Percentiles rank a stretch among this genome's conserved stretches.
These are phyloP conservation scores for Entomyzon cyanotis DNA, from an alignment of 2,113 vertebrate species.

Conservation along the genomic window DNA sequence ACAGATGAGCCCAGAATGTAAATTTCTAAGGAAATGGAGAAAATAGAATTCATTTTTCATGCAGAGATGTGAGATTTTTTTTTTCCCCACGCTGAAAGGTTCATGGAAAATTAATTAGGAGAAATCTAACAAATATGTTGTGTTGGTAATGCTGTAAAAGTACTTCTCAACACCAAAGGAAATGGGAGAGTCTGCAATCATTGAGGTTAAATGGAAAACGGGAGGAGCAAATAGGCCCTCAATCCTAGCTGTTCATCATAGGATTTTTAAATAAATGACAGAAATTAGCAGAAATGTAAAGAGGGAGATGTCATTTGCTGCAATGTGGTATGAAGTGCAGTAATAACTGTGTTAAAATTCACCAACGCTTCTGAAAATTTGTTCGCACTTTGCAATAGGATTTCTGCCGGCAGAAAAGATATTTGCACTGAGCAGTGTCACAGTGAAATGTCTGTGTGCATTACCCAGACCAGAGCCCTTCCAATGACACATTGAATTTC, in stretches of 20 bases:
- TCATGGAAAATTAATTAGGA: constrained; percentile 31
- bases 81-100: not conserved
- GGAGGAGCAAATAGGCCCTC: not conserved
- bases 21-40: constrained; percentile 41
- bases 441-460: not conserved
- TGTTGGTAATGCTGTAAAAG: not conserved
- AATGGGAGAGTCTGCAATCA: not conserved
- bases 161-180: not conserved
- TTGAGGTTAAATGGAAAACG: not conserved
- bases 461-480: not conserved
- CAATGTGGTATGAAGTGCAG: not conserved
- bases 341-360: not conserved
- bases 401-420: not conserved
- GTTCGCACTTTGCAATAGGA: not conserved
- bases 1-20: constrained; percentile 59
- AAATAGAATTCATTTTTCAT: constrained; percentile 37
- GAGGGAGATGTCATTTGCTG: not conserved
- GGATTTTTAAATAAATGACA: not conserved
- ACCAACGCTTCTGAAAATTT: not conserved
- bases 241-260: not conserved
- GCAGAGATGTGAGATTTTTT: not conserved
- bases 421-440: not conserved
- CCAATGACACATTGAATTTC: not conserved
- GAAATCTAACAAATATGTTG: not conserved
- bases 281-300: not conserved